These are phyloP conservation scores for Diloba caeruleocephala DNA, from an alignment of 2,888 invertebrate species.

Conservation along the genomic window DNA sequence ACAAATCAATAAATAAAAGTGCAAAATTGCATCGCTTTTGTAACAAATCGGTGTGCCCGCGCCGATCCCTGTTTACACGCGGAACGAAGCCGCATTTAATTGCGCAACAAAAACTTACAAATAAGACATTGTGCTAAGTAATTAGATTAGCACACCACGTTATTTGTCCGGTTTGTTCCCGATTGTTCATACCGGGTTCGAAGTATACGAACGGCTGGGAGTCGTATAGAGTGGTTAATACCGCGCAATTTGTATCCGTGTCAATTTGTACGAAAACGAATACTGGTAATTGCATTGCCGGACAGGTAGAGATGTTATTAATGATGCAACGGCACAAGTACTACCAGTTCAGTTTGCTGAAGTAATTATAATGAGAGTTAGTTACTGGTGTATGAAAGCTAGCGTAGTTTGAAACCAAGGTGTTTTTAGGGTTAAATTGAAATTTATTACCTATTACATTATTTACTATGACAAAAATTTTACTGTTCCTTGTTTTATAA, in stretches of 20 bases:
- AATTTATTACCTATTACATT: no score
- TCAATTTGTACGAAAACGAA: constrained; percentile 68
- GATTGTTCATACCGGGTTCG: constrained; percentile 21
- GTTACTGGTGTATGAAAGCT: constrained; percentile 20
- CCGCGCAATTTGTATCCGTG: constrained; percentile 62
- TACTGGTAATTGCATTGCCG: constrained; percentile 64
- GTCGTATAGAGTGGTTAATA: constrained; percentile 69
- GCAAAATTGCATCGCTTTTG: constrained; percentile 54
- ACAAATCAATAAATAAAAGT: constrained; percentile 58
- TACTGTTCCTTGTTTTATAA: no score
- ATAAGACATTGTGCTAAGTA: constrained; percentile 87
- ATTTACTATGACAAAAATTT: no score
- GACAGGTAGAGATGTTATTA: constrained; percentile 57
- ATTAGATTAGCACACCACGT: constrained; percentile 84
- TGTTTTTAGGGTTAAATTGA: no score
- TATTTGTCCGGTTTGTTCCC: constrained; percentile 62
- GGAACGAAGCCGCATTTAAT: constrained; percentile 75
- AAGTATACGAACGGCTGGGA: constrained; percentile 38
- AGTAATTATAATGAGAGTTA: constrained; percentile 45
- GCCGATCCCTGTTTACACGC: constrained; percentile 72
- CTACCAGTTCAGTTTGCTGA: constrained; percentile 45
- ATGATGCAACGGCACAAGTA: constrained; percentile 49
- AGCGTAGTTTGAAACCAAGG: constrained; percentile 5
- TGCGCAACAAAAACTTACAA: constrained; percentile 82
- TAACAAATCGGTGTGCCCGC: constrained; percentile 69